Base-by-base conservation (phyloP, 2,797 vertebrate species). In the Clarias fuscus region DNA sequence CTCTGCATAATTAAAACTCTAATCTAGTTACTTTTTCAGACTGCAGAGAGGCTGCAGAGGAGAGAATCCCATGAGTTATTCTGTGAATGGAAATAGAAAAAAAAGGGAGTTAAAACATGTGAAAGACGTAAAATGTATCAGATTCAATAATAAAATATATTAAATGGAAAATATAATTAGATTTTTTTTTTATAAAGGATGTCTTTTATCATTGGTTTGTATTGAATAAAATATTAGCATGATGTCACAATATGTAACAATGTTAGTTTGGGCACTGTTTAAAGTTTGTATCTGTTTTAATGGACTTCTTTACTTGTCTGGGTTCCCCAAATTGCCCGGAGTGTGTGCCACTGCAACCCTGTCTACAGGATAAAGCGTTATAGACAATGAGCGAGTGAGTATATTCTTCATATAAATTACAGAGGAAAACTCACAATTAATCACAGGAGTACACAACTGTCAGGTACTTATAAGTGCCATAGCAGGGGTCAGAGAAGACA, bases 381-480 rank as follows among this genome's bases (percentile, higher is more conserved):
- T 37, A 37, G 37, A 4, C 37, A 37, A 48, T 48, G 48, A 48
- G 48, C 10, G 10, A 48, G 40, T 43, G 40, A 10, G n/a, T 64
- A n/a, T 3, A 0, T n/a, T 64, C 62, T 27, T 6, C 14, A 30
- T 13, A 67, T 27, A 27, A 24, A 30, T n/a, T 40, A n/a, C 1
- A 5, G 37, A 13, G 8, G 0, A 40, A 72, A 53, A 84, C 84
- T 84, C 27, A 88, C 85, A 64, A 1, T 72, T 53, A 58, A 13
- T 24, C 5, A 5, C 87, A 90, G 58, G n/a, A n/a, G 43, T 86
- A 87, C 0, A 5, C 70, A 53, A 86, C 71, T 11, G 30, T 58
- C 37, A 90, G 84, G 82, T 85, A 88, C 59, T 90, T 89, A 24
- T 68, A 83, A 62, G 43, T 90, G 18, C 65, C 65, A 1, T 0